Evolutionary conservation across 2,888 invertebrate species (phyloP).

Genomic region (Torymus texanus): DNA sequence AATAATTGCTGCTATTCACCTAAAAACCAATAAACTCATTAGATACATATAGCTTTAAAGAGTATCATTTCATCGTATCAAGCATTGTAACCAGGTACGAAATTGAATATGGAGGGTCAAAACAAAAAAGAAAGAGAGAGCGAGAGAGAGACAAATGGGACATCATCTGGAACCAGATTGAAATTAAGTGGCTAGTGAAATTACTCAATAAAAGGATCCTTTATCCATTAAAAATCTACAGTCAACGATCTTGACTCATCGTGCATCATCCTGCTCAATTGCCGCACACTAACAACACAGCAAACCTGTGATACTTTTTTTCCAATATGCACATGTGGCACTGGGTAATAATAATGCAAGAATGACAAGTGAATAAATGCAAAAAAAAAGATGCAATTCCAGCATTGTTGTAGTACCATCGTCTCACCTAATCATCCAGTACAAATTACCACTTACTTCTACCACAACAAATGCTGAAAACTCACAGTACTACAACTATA

Average conservation of each 20-base stretch:
- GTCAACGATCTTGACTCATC: not conserved
- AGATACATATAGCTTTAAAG: not conserved
- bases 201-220: slow-evolving; percentile 41
- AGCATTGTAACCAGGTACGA: not conserved
- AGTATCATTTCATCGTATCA: not conserved
- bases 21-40: slow-evolving; percentile 29
- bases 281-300: not conserved
- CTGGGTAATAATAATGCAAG: too few relatives aligned
- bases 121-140: slow-evolving; percentile 2
- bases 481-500: too few relatives aligned
- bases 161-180: slow-evolving; percentile 33
- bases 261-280: slow-evolving; percentile 8
- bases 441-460: too few relatives aligned
- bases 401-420: too few relatives aligned
- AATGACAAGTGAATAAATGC: too few relatives aligned
- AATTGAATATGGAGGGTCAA: not conserved
- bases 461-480: too few relatives aligned
- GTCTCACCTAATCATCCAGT: too few relatives aligned
- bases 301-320: not conserved
- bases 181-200: slow-evolving; percentile 36
- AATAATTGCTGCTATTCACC: slow-evolving; percentile 1
- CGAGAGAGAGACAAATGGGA: slow-evolving; percentile 2
- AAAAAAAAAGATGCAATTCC: too few relatives aligned
- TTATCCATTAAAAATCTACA: slow-evolving; percentile 25
- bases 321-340: too few relatives aligned